Base-by-base conservation (phyloP, 2,888 invertebrate species). In the Eristalis tenax region DNA sequence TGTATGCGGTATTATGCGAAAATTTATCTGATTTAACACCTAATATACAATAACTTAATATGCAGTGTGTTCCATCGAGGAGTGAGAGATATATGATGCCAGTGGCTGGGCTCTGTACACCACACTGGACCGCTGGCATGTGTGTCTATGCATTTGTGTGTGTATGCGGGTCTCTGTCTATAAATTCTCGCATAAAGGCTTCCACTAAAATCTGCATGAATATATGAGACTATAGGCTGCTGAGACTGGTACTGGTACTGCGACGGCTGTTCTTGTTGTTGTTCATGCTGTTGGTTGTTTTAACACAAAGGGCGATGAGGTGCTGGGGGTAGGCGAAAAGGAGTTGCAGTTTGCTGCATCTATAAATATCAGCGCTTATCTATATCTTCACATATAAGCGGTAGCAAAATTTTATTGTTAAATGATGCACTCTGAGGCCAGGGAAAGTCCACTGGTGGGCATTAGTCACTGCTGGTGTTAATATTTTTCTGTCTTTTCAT, bases 11-110 rank as follows among this genome's bases (percentile, higher is more conserved):
- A 93, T 93, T 93, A 93, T 93, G 93, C 93, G 92, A 92, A 93
- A 93, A 93, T 93, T 93, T 93, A 93, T 93, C 93, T 93, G 93
- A 93, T 93, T 93, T 93, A 93, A 93, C 93, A 93, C 93, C 93
- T 93, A 93, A 93, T 93, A 93, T 93, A 93, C 93, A 93, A 93
- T 93, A 93, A 93, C 92, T 93, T 93, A 92, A 93, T 93, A 92
- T 92, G 92, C 92, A 92, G 89, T 86, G 85, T 82, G 84, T 88
- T 88, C 88, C 84, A 88, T 88, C 83, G 88, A 88, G 83, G 84
- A 84, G 88, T 88, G 81, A 84, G 88, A 84, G 80, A 88, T 88
- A 88, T 88, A 88, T 80, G 88, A 88, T 84, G 84, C 84, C 81
- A 84, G 83, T 84, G 80, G 84, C 84, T 84, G 69, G 71, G 71